A percentile compares a stretch with the other conserved stretches of the same genome.
These are phyloP conservation scores for Meloidogyne floridensis DNA, from an alignment of 1,140 invertebrate genomes.

Conservation along the genomic window DNA sequence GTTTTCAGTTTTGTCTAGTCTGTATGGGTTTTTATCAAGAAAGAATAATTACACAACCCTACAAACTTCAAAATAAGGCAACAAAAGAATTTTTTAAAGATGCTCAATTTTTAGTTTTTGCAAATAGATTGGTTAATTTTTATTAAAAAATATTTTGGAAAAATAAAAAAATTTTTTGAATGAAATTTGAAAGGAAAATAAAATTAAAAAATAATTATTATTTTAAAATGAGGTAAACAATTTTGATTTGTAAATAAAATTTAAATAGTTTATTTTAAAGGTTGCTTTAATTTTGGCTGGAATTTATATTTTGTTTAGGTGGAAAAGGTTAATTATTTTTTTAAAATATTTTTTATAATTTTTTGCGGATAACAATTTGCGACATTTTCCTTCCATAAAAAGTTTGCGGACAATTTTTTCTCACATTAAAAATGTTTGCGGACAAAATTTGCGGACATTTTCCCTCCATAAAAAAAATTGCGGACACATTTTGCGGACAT, in stretches of 20 bases:
- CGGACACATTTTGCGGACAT: no score
- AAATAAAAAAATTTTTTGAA: not conserved
- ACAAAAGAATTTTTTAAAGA: constrained; percentile 55
- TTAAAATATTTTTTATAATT: not conserved
- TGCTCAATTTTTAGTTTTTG: constrained; percentile 62
- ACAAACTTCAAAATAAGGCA: constrained; percentile 33
- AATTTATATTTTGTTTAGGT: constrained; percentile 46
- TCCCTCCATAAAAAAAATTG: not conserved
- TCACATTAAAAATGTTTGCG: no score
- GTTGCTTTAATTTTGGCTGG: constrained; percentile 29
- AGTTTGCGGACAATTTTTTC: no score
- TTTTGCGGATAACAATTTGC: not conserved
- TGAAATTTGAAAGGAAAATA: not conserved
- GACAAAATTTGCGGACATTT: not conserved
- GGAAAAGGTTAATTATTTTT: constrained; percentile 30
- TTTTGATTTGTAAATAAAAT: not conserved
- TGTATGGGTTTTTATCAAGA: constrained; percentile 64
- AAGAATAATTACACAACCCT: constrained; percentile 57
- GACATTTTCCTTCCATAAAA: no score
- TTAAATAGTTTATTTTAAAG: not conserved
- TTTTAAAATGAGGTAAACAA: not conserved
- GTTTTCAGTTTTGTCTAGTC: constrained; percentile 55
- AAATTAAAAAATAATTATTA: not conserved
- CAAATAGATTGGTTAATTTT: constrained; percentile 57
- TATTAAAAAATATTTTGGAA: not conserved